Base-by-base conservation (phyloP, 2,797 vertebrate species). In the Telmatherina bonti region DNA sequence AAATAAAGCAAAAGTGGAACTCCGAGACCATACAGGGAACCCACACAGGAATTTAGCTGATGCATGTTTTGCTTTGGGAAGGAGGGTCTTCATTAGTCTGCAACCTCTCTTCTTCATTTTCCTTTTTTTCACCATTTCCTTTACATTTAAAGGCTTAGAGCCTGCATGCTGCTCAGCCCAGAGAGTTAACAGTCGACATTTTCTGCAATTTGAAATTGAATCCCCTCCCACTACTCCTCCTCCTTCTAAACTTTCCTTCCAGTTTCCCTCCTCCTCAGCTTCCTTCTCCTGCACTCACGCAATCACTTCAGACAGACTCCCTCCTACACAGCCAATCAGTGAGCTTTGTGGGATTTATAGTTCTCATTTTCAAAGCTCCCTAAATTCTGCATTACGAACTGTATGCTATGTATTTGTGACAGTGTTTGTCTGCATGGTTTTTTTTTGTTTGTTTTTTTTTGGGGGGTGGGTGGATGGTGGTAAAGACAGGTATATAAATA, bases 171-270 rank as follows among this genome's bases (percentile, higher is more conserved):
- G 70, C 68, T 62, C 55, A 64, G 67, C 62, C 47, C 73, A 41
- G 26, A 70, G 70, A 78, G 30, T 67, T 78, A 90, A 90, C 64
- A 62, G 82, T 88, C 76, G 76, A 74, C 53, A 61, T 71, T 47
- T 74, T 67, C 72, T 77, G 74, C 74, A 72, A 70, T 89, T 90
- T 91, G 56, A 90, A 91, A 83, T 64, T 0, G 57, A 79, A 73
- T 72, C 83, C 56, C 88, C 87, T 78, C 86, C 81, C 77, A 70
- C 78, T 55, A 2, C 63, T 43, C 60, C 70, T 51, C 59, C 73
- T 63, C 58, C 71, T 53, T 64, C 52, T 53, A 59, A 49, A 59
- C 63, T 69, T 58, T 53, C 64, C 52, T 56, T 78, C 47, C 26
- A n/a, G 60, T 57, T 70, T 41, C 71, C 71, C 67, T 67, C 76